Evolutionary conservation across 2,888 invertebrate genomes (phyloP).

Genomic region (Ennomos quercinarius): DNA sequence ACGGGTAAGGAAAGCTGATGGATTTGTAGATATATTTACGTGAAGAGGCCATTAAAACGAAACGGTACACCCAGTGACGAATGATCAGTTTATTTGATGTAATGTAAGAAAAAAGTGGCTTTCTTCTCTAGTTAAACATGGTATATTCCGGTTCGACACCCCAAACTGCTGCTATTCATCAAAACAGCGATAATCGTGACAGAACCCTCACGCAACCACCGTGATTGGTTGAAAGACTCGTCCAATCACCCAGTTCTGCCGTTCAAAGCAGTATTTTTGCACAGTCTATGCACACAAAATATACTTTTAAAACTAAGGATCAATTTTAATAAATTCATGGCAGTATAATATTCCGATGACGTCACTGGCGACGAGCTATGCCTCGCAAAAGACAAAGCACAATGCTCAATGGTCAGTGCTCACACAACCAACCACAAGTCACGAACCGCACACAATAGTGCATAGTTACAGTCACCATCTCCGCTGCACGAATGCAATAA

Average conservation of each 20-base stretch:
- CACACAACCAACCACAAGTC: conserved; percentile 21
- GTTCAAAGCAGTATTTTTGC: too few species aligned
- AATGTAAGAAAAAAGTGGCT: not conserved
- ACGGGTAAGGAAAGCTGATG: conserved; percentile 21
- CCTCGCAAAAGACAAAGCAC: conserved; percentile 9
- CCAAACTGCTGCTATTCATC: too few species aligned
- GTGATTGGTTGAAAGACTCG: too few species aligned
- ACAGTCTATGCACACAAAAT: too few species aligned
- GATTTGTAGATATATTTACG: conserved; percentile 27
- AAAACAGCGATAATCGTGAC: too few species aligned
- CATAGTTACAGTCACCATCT: conserved; percentile 33
- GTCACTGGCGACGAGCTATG: conserved; percentile 3
- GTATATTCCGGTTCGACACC: too few species aligned
- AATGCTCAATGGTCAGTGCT: conserved; percentile 11
- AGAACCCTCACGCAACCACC: too few species aligned
- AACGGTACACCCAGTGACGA: not conserved
- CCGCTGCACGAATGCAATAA: conserved; percentile 39
- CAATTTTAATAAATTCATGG: too few species aligned
- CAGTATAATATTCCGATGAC: too few species aligned
- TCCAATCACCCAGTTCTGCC: too few species aligned
- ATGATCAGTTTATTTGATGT: conserved; percentile 4
- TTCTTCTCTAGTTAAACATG: too few species aligned
- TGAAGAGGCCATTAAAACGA: conserved; percentile 6
- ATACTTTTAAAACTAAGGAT: too few species aligned
- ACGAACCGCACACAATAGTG: conserved; percentile 22